phyloP scores from a whole-genome alignment of 2,797 vertebrate species.

The Hoplostethus mediterraneus region DNA sequence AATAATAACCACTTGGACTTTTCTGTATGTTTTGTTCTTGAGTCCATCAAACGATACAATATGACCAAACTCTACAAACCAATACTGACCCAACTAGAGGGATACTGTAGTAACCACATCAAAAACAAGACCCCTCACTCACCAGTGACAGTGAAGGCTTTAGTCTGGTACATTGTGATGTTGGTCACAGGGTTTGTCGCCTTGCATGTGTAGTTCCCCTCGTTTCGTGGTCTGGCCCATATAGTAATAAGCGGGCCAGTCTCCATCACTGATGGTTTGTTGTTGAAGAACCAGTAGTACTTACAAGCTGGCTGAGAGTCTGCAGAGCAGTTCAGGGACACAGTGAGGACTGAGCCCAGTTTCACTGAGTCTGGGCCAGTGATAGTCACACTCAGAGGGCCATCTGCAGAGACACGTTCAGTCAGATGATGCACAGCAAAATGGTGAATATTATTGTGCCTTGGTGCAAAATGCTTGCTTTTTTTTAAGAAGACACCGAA shows the following conservation, averaged over 20 bases:
- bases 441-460: not conserved
- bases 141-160: slow-evolving; percentile 59
- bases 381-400: slow-evolving; percentile 73
- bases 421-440: slow-evolving; percentile 3
- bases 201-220: slow-evolving; percentile 73
- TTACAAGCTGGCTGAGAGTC: slow-evolving; percentile 69
- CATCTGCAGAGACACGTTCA: slow-evolving; percentile 68
- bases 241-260: slow-evolving; percentile 41
- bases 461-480: not conserved
- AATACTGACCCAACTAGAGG: not conserved
- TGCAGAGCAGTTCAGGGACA: slow-evolving; percentile 69
- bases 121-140: slow-evolving; percentile 44
- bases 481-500: not conserved
- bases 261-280: accelerated
- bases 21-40: too few relatives aligned
- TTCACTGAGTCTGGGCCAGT: slow-evolving; percentile 11
- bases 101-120: not conserved
- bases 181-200: slow-evolving; percentile 80
- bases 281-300: slow-evolving; percentile 71
- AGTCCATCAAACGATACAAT: too few relatives aligned
- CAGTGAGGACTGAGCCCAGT: accelerated
- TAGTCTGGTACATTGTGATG: slow-evolving; percentile 39
- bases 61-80: not conserved
- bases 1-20: too few relatives aligned
- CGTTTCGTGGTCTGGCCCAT: accelerated